phyloP scores from a whole-genome alignment of 2,113 vertebrate species.

The human (Homo sapiens) region DNA sequence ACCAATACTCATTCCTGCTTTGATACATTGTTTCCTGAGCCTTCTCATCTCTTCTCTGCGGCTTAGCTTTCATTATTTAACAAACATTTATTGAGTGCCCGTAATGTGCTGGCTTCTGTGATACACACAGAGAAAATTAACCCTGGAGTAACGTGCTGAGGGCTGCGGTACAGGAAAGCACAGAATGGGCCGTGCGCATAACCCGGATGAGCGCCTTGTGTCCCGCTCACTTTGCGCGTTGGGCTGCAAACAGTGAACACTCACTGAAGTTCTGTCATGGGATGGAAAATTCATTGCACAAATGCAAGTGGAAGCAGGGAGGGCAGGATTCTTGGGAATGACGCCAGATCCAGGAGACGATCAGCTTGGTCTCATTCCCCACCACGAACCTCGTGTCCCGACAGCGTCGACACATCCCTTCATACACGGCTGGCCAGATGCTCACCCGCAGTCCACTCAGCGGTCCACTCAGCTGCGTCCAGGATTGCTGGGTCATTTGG shows the following conservation, averaged over 20 bases:
- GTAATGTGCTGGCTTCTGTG: not conserved
- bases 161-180: too few relatives aligned
- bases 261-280: not conserved
- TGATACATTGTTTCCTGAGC: too few relatives aligned
- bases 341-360: not conserved
- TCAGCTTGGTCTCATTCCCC: not conserved
- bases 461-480: too few relatives aligned
- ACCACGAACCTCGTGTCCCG: accelerated
- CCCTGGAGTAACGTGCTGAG: too few relatives aligned
- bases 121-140: not conserved
- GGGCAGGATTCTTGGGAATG: not conserved
- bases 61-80: not conserved
- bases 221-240: not conserved
- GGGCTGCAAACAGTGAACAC: not conserved
- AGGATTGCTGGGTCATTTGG: not conserved
- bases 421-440: accelerated
- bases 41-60: not conserved
- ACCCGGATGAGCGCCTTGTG: not conserved
- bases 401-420: not conserved
- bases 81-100: not conserved
- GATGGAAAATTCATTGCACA: not conserved
- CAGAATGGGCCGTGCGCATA: not conserved
- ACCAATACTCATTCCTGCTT: not conserved
- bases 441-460: too few relatives aligned
- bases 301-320: not conserved